Base-by-base conservation (phyloP, 2,797 vertebrate species). In the Eospalax fontanierii region DNA sequence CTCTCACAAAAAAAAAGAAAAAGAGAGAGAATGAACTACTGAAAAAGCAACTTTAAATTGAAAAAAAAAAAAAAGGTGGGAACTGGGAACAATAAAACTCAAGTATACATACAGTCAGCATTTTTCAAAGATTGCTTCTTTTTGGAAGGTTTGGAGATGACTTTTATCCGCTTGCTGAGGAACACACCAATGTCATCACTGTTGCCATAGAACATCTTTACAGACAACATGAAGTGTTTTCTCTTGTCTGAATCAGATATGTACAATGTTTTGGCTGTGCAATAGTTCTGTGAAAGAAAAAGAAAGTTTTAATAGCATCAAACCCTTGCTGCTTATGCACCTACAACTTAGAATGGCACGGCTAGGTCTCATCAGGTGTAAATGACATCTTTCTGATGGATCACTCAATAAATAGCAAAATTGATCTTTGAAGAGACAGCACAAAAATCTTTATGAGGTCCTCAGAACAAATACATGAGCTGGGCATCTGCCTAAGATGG, bases 171-270 rank as follows among this genome's bases (percentile, higher is more conserved):
- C 98, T 99, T 99, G 98, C 99, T 99, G 98, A 99, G 99, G 98
- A 99, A 99, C 97, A 99, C 99, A 19, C 99, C 99, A 30, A 99
- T 99, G 99, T 99, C 99, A 4, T 99, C 98, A 50, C 99, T 99
- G 98, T 99, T 99, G 96, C 99, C 99, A 94, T 99, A 99, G 98
- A 99, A 99, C 99, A 99, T 99, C 99, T 99, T 99, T 94, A 99
- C 99, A 0, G 99, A 99, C 98, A 99, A 98, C 99, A 99, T 99
- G 99, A 99, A 99, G 99, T 99, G 99, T 98, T 99, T 99, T 98
- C 99, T 99, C 98, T 99, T 99, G 99, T 99, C 99, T 19, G 99
- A 99, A 98, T 99, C 99, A 74, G 99, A 99, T 99, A 99, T 99
- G 99, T 99, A 99, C 99, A 99, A 99, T 85, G 99, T 99, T 99